Conservation (phyloP, 2,113 vertebrate species). For the Ammodytes dubius region DNA sequence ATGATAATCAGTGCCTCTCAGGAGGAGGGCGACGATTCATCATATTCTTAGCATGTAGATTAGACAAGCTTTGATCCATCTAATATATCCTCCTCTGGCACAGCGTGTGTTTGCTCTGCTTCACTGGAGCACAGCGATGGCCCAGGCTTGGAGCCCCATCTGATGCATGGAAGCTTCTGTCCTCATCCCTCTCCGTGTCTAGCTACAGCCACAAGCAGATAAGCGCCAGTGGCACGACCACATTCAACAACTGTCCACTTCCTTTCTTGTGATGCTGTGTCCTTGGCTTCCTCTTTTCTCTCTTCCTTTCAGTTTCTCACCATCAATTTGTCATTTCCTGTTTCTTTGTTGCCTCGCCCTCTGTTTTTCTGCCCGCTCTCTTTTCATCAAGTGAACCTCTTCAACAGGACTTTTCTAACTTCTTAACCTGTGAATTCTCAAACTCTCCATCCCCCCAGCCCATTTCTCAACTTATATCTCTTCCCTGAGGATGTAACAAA, state of each 20-base stretch:
- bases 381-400: constrained; percentile 21
- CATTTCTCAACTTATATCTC: neutral
- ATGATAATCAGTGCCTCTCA: constrained; percentile 45
- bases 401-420: constrained; percentile 12
- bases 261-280: neutral
- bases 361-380: neutral
- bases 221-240: neutral
- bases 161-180: constrained; percentile 22
- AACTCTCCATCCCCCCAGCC: constrained; percentile 9
- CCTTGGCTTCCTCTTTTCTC: neutral
- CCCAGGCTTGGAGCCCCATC: constrained; percentile 8
- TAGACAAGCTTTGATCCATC: constrained; percentile 63
- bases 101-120: constrained; percentile 33
- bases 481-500: neutral
- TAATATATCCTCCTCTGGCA: constrained; percentile 55
- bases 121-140: constrained; percentile 22
- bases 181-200: constrained; percentile 4
- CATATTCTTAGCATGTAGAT: constrained; percentile 66
- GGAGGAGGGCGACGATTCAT: constrained; percentile 29
- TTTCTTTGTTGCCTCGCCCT: constrained; percentile 12
- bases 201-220: constrained; percentile 5
- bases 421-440: neutral
- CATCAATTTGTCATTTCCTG: constrained; percentile 16
- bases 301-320: constrained; percentile 12
- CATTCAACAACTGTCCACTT: constrained; percentile 1